These are phyloP conservation scores for Balaenoptera acutorostrata DNA, from an alignment of 2,113 vertebrate genomes.

Conservation along the genomic window DNA sequence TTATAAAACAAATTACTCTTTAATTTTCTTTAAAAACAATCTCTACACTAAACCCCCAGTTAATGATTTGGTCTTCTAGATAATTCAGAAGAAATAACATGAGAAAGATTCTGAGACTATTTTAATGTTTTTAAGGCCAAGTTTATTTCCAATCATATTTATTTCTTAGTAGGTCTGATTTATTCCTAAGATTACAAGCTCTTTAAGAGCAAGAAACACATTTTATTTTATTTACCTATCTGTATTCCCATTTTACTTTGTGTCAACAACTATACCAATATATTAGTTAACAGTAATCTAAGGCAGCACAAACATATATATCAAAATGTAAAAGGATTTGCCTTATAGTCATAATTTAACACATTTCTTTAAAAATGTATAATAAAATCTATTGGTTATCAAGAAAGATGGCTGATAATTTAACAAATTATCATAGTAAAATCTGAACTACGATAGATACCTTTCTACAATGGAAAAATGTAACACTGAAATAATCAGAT, in stretches of 20 bases:
- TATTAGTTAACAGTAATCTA: background rate
- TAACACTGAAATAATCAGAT: background rate
- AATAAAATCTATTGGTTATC: background rate
- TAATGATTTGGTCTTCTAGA: slow-evolving; percentile 6
- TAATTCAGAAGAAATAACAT: slow-evolving; percentile 37
- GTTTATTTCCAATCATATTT: slow-evolving; percentile 30
- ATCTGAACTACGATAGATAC: background rate
- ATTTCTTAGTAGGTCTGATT: background rate
- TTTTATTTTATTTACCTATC: background rate
- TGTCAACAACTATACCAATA: background rate
- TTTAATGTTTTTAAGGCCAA: background rate
- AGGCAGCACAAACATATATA: background rate
- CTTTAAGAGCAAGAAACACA: background rate
- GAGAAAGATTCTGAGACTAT: background rate
- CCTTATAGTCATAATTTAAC: background rate
- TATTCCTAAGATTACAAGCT: background rate
- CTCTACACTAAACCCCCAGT: background rate
- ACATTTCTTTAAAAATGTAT: background rate
- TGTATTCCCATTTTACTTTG: background rate
- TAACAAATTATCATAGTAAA: background rate
- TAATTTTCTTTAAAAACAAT: background rate
- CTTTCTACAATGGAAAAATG: background rate
- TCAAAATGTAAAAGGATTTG: background rate
- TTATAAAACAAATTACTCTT: slow-evolving; percentile 42
- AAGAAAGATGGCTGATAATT: background rate